Evolutionary conservation across 2,888 invertebrate species (phyloP), one percentile per base, ranked within the genome.

Genomic region (Choreutis nemorana): DNA sequence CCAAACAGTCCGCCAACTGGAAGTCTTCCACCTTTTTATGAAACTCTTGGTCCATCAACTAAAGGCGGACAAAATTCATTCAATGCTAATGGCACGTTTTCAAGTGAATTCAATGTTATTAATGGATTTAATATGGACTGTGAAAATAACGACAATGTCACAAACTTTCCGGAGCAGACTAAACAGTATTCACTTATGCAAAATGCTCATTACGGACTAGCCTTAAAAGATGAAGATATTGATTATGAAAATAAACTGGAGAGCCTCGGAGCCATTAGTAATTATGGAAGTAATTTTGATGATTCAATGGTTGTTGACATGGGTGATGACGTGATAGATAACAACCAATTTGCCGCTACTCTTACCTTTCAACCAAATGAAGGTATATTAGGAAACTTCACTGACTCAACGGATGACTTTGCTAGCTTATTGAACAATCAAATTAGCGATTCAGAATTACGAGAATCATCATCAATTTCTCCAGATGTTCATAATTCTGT

Each of bases 1-100:
- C 92, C 92, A 4, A 91, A 90, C 44, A 92, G 91, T 46, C 92
- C 92, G 29, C 92, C 92, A 2, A 91, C 91, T 1, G 91, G 91
- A 8, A 90, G 91, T 29, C 71, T 93, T 35, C 93, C 93, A n/a
- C 92, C 92, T 1, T 93, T 93, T 53, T 92, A 92, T 60, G 92
- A 92, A 66, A 90, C 90, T 6, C 79, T 93, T 0, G 78, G 75
- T 11, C 73, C 77, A 10, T 73, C 73, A 2, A 72, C 75, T 10
- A 93, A 93, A 62, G 86, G 87, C 28, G 90, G 91, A 8, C 90
- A 89, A 50, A 87, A 85, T 41, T 82, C 85, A 7, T 90, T 85
- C 50, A 88, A 87, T 51, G 85, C 86, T 13, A 85, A 83, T 47
- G 81, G 86, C 18, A 83, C 79, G 41, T 87, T 86, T 45, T 67